phyloP scores from a whole-genome alignment of 2,888 invertebrate species.

The Agrotis segetum region DNA sequence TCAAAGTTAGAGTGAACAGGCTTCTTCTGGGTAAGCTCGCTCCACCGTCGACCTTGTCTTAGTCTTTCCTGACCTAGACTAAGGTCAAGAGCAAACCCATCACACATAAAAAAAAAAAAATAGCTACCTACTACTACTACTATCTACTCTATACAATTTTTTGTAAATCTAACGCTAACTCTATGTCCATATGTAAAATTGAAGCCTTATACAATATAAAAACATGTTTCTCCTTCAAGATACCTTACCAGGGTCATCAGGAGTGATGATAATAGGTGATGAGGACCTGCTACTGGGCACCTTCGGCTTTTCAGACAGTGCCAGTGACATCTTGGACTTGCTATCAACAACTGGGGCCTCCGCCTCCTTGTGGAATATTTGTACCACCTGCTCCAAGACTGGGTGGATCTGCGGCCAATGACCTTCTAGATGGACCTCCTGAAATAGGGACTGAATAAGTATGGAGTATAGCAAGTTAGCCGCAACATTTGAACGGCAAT shows the following conservation, averaged over 20 bases:
- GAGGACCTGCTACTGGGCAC: slow-evolving; percentile 61
- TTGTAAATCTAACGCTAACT: too few relatives aligned
- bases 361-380: slow-evolving; percentile 74
- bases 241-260: slow-evolving; percentile 69
- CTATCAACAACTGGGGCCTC: slow-evolving; percentile 30
- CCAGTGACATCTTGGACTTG: slow-evolving; percentile 15
- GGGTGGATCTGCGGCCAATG: slow-evolving; percentile 81
- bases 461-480: background rate
- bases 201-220: too few relatives aligned
- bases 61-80: too few relatives aligned
- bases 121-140: too few relatives aligned
- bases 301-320: slow-evolving; percentile 17
- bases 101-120: too few relatives aligned
- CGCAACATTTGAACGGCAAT: background rate
- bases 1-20: too few relatives aligned
- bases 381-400: slow-evolving; percentile 79
- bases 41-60: too few relatives aligned
- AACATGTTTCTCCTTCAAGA: background rate
- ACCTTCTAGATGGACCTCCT: slow-evolving; percentile 84
- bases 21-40: too few relatives aligned
- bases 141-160: too few relatives aligned
- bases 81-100: too few relatives aligned
- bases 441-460: slow-evolving; percentile 24
- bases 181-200: too few relatives aligned
- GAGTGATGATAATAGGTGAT: slow-evolving; percentile 65